These are phyloP conservation scores for Fukomys damarensis DNA, from an alignment of 2,113 vertebrate species.

Conservation along the genomic window DNA sequence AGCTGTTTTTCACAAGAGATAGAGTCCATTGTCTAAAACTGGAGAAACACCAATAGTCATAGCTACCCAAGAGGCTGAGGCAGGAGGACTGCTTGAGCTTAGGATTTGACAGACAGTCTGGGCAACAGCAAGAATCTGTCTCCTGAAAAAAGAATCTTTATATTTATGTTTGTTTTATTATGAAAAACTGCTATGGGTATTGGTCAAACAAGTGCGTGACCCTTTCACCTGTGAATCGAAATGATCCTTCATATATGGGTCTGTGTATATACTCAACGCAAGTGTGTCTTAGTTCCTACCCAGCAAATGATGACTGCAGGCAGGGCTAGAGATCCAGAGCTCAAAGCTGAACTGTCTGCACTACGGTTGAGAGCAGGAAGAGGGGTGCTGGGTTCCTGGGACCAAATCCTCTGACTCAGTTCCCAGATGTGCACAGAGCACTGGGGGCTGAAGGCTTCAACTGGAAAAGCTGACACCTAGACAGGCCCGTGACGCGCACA, in stretches of 20 bases:
- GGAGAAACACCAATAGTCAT: neutral
- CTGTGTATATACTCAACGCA: neutral
- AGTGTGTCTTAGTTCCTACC: neutral
- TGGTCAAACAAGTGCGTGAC: neutral
- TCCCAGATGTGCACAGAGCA: neutral
- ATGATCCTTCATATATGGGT: neutral
- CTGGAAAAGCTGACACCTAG: conserved; percentile 17
- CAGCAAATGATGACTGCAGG: neutral
- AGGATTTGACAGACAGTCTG: neutral
- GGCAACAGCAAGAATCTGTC: neutral
- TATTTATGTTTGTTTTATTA: neutral
- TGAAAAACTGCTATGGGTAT: neutral
- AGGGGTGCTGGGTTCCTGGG: neutral
- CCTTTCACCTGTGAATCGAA: neutral
- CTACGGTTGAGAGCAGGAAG: neutral
- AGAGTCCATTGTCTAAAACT: neutral
- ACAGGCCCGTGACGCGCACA: neutral
- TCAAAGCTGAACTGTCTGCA: neutral
- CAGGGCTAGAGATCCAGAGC: neutral
- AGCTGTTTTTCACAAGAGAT: neutral
- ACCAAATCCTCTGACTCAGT: neutral
- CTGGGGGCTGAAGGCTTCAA: neutral
- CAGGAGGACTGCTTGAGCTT: neutral
- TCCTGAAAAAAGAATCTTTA: neutral
- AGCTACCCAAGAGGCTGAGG: neutral